phyloP scores from a whole-genome alignment of 2,888 invertebrate genomes.

The Drosophila subquinaria region DNA sequence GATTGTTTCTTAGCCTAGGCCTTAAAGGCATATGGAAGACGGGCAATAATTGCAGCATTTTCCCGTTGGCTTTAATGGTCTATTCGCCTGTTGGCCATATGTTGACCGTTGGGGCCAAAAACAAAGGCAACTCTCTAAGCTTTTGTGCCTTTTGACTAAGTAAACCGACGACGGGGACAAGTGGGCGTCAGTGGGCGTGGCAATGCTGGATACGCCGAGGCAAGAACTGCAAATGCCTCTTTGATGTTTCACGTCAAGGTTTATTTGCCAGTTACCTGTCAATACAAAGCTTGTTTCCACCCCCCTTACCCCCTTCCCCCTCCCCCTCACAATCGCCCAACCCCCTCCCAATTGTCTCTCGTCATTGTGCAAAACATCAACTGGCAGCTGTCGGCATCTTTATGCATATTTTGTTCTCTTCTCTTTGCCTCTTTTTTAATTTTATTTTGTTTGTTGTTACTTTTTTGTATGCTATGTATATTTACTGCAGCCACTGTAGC shows the following conservation, averaged over 20 bases:
- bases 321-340: neutral
- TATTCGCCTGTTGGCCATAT: conserved; percentile 18
- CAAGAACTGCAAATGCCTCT: conserved; percentile 31
- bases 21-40: conserved; percentile 7
- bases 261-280: conserved; percentile 39
- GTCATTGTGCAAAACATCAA: conserved; percentile 1
- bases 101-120: conserved; percentile 11
- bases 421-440: neutral
- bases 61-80: conserved; percentile 8
- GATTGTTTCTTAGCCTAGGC: neutral
- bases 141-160: neutral
- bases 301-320: neutral
- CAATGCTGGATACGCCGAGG: conserved; percentile 10
- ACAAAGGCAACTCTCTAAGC: conserved; percentile 1
- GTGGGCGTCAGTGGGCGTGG: conserved; percentile 4
- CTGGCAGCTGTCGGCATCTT: conserved; percentile 24
- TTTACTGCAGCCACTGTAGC: neutral
- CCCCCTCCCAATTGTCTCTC: neutral
- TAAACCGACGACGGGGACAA: neutral
- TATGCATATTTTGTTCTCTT: conserved; percentile 42
- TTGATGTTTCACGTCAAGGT: conserved; percentile 50
- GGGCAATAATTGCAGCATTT: neutral
- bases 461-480: neutral
- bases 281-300: conserved; percentile 9
- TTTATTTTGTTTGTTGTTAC: neutral